Conservation (phyloP, 2,888 invertebrate species). For the Automeris io region DNA sequence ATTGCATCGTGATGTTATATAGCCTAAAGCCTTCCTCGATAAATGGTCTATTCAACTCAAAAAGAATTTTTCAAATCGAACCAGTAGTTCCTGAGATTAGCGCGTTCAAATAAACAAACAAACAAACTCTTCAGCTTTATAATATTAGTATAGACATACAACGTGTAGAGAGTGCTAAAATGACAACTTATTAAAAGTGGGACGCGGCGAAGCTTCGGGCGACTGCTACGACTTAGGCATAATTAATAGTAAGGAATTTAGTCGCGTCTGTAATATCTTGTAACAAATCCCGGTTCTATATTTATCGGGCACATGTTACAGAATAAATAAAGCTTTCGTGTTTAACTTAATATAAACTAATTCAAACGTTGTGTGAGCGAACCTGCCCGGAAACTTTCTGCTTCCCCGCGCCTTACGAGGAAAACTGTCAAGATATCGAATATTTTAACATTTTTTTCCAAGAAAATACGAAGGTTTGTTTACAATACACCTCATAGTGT, state of each 20-base stretch:
- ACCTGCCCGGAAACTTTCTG: conserved; percentile 3
- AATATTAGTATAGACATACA: no score
- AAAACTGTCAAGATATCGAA: neutral
- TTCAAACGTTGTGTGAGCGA: conserved; percentile 17
- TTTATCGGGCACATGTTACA: conserved; percentile 35
- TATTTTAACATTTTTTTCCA: no score
- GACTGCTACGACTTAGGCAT: conserved; percentile 2
- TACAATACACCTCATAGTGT: no score
- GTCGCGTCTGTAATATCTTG: neutral
- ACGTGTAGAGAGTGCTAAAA: neutral
- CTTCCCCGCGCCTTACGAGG: conserved; percentile 2
- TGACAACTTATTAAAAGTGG: neutral
- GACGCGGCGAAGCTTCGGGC: neutral
- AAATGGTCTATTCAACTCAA: no score
- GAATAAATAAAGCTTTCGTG: conserved; percentile 15
- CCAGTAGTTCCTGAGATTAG: no score
- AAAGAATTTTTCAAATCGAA: no score
- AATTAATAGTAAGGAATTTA: neutral
- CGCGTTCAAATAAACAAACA: no score
- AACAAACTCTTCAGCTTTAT: no score
- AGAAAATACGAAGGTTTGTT: no score
- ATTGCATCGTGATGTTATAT: no score
- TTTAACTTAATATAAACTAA: conserved; percentile 21
- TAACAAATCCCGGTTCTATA: conserved; percentile 25
- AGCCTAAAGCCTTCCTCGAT: no score